These are phyloP conservation scores for Ophion ellenae DNA, from an alignment of 2,888 invertebrate species.

Conservation along the genomic window DNA sequence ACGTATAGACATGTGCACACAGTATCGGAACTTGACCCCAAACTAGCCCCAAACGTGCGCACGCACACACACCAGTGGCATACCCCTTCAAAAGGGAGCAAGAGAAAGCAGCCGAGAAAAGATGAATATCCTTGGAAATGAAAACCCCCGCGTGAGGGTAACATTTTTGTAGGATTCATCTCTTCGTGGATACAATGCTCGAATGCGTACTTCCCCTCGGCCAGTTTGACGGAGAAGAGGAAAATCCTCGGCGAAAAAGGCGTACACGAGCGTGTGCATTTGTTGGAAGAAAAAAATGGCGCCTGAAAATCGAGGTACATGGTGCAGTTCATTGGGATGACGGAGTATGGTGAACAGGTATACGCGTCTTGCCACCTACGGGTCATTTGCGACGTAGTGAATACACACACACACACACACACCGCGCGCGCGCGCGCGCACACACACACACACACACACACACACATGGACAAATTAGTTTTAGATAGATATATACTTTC, in stretches of 20 bases:
- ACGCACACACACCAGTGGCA: neutral
- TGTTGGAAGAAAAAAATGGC: neutral
- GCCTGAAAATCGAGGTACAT: neutral
- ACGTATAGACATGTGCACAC: neutral
- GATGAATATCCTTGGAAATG: too few species aligned
- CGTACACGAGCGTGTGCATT: neutral
- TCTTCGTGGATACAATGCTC: too few species aligned
- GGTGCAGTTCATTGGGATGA: neutral
- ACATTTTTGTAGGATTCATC: too few species aligned
- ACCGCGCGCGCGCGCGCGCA: too few species aligned
- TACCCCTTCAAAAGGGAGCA: neutral
- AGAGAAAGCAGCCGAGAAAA: neutral
- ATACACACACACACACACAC: too few species aligned
- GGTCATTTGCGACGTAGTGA: too few species aligned
- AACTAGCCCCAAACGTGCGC: conserved; percentile 1
- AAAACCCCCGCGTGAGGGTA: too few species aligned
- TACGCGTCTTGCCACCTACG: too few species aligned
- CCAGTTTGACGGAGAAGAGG: neutral
- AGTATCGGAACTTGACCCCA: conserved; percentile 41
- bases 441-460: too few species aligned
- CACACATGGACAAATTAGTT: too few species aligned
- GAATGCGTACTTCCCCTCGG: neutral
- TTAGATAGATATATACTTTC: too few species aligned
- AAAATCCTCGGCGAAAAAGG: too few species aligned
- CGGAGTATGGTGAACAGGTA: neutral